phyloP scores from a whole-genome alignment of 2,888 invertebrate species.

The Atethmia centrago region DNA sequence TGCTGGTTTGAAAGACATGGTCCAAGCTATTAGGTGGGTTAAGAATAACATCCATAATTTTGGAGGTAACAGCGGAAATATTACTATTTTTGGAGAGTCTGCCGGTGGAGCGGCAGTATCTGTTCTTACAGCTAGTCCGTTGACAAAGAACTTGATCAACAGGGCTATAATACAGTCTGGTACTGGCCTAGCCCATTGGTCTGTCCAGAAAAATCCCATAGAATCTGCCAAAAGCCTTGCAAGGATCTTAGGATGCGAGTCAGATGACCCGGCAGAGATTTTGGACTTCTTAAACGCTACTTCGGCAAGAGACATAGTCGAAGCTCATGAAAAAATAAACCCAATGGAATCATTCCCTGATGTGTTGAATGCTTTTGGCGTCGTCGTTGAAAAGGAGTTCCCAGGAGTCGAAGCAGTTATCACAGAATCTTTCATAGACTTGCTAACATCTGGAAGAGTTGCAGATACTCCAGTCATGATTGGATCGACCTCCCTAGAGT shows the following conservation, averaged over 20 bases:
- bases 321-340: conserved; percentile 72
- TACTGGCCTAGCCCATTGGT: conserved; percentile 73
- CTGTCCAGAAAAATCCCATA: conserved; percentile 78
- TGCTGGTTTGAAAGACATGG: conserved; percentile 85
- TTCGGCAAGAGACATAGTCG: conserved; percentile 81
- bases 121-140: conserved; percentile 81
- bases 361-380: conserved; percentile 65
- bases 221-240: conserved; percentile 80
- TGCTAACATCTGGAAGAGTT: conserved; percentile 82
- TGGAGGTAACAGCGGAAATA: conserved; percentile 84
- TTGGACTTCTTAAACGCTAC: conserved; percentile 81
- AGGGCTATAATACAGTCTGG: conserved; percentile 86
- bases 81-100: conserved; percentile 86
- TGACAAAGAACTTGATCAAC: conserved; percentile 80
- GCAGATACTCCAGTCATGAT: conserved; percentile 84
- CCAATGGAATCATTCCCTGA: conserved; percentile 60
- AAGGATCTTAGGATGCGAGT: conserved; percentile 79
- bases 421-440: conserved; percentile 80
- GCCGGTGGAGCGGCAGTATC: conserved; percentile 78
- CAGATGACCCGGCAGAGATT: conserved; percentile 79
- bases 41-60: conserved; percentile 85
- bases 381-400: conserved; percentile 85
- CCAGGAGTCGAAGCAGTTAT: conserved; percentile 80
- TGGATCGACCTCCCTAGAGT: conserved; percentile 79
- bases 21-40: conserved; percentile 83